Evolutionary conservation across 1,140 invertebrate species (phyloP).

Genomic region (Microplitis mediator): DNA sequence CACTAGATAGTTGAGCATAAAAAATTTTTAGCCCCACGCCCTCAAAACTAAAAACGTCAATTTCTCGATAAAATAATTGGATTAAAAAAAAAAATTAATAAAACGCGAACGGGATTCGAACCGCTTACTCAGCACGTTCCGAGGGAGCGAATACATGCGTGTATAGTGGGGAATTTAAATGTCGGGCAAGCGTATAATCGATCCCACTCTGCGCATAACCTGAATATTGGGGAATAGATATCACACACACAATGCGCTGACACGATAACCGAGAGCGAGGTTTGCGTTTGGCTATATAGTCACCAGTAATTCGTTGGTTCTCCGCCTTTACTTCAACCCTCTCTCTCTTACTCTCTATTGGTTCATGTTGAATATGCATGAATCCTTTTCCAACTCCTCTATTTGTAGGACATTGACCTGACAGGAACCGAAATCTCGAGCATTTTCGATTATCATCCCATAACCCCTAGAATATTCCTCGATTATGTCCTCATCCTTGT

Average conservation of each 20-base stretch:
- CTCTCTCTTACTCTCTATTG: background rate
- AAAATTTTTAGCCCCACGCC: too few species aligned
- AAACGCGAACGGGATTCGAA: background rate
- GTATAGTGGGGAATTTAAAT: constrained; percentile 10
- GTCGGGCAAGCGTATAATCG: constrained; percentile 22
- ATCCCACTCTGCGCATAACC: constrained; percentile 8
- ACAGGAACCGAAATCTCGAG: constrained; percentile 11
- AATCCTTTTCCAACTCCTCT: constrained; percentile 17
- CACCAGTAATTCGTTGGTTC: background rate
- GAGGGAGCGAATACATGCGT: background rate
- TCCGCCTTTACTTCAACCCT: background rate
- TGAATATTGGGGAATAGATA: constrained; percentile 21
- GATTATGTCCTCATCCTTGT: constrained; percentile 5
- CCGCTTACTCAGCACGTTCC: background rate
- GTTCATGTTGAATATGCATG: constrained; percentile 19
- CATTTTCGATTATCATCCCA: constrained; percentile 22
- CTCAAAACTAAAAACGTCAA: too few species aligned
- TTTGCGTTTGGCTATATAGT: constrained; percentile 11
- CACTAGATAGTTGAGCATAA: too few species aligned
- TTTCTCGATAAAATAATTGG: background rate
- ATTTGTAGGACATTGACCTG: constrained; percentile 20
- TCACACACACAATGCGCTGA: constrained; percentile 16
- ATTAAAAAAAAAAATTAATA: constrained; percentile 9
- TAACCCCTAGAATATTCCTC: constrained; percentile 8
- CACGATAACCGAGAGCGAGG: constrained; percentile 22